Base-by-base conservation (phyloP, 2,888 invertebrate genomes). In the Petrophora chlorosata region DNA sequence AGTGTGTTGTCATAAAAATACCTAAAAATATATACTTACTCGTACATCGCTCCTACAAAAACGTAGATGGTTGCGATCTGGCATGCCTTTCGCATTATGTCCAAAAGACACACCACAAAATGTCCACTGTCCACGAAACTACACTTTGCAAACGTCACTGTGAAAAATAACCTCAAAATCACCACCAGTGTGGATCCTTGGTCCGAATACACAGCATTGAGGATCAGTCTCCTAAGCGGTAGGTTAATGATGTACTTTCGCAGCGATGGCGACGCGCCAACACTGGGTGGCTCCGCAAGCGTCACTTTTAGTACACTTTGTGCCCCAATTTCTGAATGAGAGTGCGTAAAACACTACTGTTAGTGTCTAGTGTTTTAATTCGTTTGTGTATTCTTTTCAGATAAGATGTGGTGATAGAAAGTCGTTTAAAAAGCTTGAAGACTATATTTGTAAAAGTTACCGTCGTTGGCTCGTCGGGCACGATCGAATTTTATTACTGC, bases 41-140 rank as follows among this genome's bases (percentile, higher is more conserved):
- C 87, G 86, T 70, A 89, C 88, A 33, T 79, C 77, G 45, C 76
- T 72, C 54, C 67, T 76, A 53, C 69, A 74, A 64, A 73, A 70
- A 46, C 71, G 68, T 17, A 86, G 67, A 61, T 82, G 65, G 44
- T 86, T 81, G 9, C 83, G 76, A 79, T 87, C 86, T 61, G 87
- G 88, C 88, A 89, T 89, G 63, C 71, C 71, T 73, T 51, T 57
- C 55, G 63, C 56, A 63, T 53, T 53, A 58, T 46, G 25, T 54
- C 36, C 41, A 34, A 19, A 26, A 28, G 34, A 30, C 38, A 19
- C 35, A 49, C 26, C 2, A n/a, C 10, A 26, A 32, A 25, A 7
- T 14, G 30, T 17, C 33, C 3, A 26, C 8, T 25, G 13, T 22
- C n/a, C 25, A 8, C 26, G 23, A 19, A 29, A 12, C 34, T 17